Evolutionary conservation across 2,888 invertebrate genomes (phyloP).

Genomic region (Pristionchus entomophagus): DNA sequence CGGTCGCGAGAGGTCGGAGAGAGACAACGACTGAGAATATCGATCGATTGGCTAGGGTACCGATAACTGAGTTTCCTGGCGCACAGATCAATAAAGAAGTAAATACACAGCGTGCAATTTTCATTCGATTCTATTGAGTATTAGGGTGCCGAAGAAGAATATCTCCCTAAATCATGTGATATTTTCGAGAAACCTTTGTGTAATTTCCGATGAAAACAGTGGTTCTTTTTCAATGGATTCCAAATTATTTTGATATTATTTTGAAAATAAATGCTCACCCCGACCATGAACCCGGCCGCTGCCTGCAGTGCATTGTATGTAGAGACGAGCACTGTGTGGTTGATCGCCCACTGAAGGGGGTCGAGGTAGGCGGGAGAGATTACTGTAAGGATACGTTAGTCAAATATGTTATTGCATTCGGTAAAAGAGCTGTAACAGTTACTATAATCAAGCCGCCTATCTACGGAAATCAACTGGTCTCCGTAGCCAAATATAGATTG

Average conservation of each 20-base stretch:
- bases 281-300: conserved; percentile 45
- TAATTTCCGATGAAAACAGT: neutral
- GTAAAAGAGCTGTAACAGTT: too few relatives aligned
- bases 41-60: neutral
- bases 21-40: neutral
- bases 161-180: too few relatives aligned
- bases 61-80: too few relatives aligned
- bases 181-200: neutral
- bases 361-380: neutral
- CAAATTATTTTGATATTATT: too few relatives aligned
- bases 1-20: neutral
- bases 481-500: too few relatives aligned
- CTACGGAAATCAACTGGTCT: too few relatives aligned
- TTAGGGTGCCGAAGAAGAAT: too few relatives aligned
- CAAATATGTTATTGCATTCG: neutral
- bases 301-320: conserved; percentile 33
- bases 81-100: neutral
- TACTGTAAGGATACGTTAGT: too few relatives aligned
- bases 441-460: too few relatives aligned
- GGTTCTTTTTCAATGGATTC: too few relatives aligned
- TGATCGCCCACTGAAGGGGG: neutral
- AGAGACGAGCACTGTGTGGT: neutral
- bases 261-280: neutral
- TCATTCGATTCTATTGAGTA: too few relatives aligned
- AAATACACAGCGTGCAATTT: too few relatives aligned